Evolutionary conservation across 1,140 invertebrate species (phyloP), one percentile per base, ranked within the genome.

Genomic region (Rhopalosiphum padi): DNA sequence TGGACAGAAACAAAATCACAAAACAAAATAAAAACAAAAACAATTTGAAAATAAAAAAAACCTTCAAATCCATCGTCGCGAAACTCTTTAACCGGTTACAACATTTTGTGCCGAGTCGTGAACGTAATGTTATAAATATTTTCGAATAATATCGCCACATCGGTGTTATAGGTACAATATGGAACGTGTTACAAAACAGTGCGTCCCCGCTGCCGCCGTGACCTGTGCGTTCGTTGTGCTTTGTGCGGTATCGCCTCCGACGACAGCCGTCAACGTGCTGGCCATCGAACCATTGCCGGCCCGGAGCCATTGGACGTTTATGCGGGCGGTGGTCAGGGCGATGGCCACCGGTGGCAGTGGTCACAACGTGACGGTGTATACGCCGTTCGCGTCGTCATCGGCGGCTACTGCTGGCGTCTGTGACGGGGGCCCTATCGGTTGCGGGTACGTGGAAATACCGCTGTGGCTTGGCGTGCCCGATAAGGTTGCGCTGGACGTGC

Each of bases 231-330:
- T 85, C 83, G 41, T 4, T 11, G 83, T 85, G 9, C 23, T 41
- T 25, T 87, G 86, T 9, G 48, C 46, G 25, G 21, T n/a, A 7
- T 5, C n/a, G 25, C 18, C n/a, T n/a, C 5, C 15, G 15, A 22
- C 30, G 86, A 48, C 41, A 21, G 90, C 55, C 18, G 90, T 53
- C 41, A 91, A 93, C 35, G 95, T 95, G 93, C 92, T 95, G 37
- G 94, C 93, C 30, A 87, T 95, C 55, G 94, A 95, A 89, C 94
- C 95, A 11, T 88, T 94, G 53, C 93, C 94, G 25, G 94, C 94
- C n/a, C 94, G 93, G 94, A 95, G 95, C 93, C 95, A 95, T 93
- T 95, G 94, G 90, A 48, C n/a, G 35, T 91, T 91, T 35, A 91
- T 91, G 90, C 90, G 90, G 18, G 30, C 90, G 25, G 53, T 91